Percentiles rank a stretch among this genome's conserved stretches.
These are phyloP conservation scores for Siphonodentalium dalli DNA, from an alignment of 2,888 invertebrate genomes.

Conservation along the genomic window DNA sequence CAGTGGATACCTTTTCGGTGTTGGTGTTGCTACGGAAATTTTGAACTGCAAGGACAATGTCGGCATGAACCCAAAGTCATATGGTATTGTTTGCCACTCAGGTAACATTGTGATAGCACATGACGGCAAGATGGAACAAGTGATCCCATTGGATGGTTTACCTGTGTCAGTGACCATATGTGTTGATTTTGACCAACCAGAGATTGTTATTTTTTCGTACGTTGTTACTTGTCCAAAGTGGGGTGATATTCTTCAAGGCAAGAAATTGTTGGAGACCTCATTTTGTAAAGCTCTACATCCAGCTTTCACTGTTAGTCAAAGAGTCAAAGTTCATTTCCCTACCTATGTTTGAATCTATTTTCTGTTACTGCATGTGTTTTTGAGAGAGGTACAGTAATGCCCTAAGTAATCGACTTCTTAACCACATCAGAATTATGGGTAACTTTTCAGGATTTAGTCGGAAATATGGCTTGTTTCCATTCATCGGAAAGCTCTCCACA, in stretches of 20 bases:
- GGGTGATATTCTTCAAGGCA: constrained; percentile 48
- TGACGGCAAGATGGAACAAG: constrained; percentile 44
- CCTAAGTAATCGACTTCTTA: too few species aligned
- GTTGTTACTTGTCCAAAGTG: constrained; percentile 43
- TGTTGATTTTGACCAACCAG: constrained; percentile 41
- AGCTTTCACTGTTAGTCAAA: constrained; percentile 59
- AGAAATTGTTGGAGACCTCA: constrained; percentile 39
- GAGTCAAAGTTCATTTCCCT: constrained; percentile 59
- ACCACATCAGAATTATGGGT: too few species aligned
- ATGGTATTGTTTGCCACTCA: constrained; percentile 51
- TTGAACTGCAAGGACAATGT: constrained; percentile 54
- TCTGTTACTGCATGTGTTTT: too few species aligned
- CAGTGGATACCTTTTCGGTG: constrained; percentile 58
- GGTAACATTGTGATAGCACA: constrained; percentile 47
- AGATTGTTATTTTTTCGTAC: constrained; percentile 46
- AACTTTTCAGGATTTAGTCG: too few species aligned
- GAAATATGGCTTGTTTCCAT: too few species aligned
- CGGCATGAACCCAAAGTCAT: constrained; percentile 48
- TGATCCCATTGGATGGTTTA: constrained; percentile 47
- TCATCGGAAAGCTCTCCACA: too few species aligned
- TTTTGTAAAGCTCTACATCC: constrained; percentile 40
- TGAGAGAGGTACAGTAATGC: too few species aligned
- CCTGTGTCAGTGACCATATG: constrained; percentile 52
- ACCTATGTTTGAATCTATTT: constrained; percentile 52
- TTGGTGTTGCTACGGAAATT: constrained; percentile 49